phyloP scores from a whole-genome alignment of 2,113 vertebrate genomes.

The Calcarius ornatus region DNA sequence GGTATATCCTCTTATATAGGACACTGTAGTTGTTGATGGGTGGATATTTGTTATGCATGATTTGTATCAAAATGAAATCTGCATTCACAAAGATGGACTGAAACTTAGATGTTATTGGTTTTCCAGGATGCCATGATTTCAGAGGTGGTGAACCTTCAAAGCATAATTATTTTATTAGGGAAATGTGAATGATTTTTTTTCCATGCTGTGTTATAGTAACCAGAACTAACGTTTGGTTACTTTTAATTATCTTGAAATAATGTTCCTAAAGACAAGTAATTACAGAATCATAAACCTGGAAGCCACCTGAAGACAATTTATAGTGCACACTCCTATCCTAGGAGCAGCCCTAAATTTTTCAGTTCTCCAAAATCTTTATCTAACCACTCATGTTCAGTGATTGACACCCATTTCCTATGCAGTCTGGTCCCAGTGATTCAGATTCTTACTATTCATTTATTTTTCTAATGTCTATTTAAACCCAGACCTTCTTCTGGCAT shows the following conservation, averaged over 20 bases:
- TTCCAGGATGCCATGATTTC: not conserved
- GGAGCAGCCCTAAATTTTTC: not conserved
- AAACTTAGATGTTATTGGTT: not conserved
- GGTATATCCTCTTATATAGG: not conserved
- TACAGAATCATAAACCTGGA: not conserved
- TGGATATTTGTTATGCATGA: accelerated
- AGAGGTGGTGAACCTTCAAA: not conserved
- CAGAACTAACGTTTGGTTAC: no score
- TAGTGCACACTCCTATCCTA: not conserved
- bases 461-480: not conserved
- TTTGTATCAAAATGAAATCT: not conserved
- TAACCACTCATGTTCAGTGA: not conserved
- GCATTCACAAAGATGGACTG: not conserved
- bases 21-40: not conserved
- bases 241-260: no score
- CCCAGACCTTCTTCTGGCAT: not conserved
- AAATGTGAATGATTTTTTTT: not conserved
- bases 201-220: not conserved
- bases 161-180: not conserved
- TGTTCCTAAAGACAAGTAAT: not conserved
- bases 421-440: not conserved
- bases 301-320: not conserved
- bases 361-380: not conserved
- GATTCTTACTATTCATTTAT: not conserved
- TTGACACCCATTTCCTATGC: not conserved